Evolutionary conservation across 2,888 invertebrate genomes (phyloP).

Genomic region (Leucoma salicis): DNA sequence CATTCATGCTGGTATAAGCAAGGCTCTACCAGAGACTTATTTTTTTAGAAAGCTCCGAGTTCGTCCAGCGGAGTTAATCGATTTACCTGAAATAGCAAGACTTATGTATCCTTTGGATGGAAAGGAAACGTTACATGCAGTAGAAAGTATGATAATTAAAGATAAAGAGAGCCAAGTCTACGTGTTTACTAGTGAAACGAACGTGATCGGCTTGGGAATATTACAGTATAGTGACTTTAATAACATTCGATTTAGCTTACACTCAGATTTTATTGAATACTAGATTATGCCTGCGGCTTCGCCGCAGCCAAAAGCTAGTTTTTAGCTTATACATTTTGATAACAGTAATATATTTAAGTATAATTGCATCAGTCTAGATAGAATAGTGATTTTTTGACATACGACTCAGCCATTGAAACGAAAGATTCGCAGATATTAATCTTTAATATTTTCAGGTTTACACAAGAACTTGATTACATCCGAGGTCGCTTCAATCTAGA

Average conservation of each 20-base stretch:
- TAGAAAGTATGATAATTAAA: slow-evolving; percentile 51
- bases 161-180: slow-evolving; percentile 45
- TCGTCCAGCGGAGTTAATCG: slow-evolving; percentile 59
- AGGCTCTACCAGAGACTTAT: no score
- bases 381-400: no score
- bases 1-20: no score
- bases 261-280: no score
- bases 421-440: no score
- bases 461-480: slow-evolving; percentile 58
- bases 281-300: no score
- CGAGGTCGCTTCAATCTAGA: slow-evolving; percentile 57
- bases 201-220: slow-evolving; percentile 59
- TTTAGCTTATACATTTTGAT: no score
- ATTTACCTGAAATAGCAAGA: slow-evolving; percentile 58
- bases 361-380: no score
- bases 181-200: slow-evolving; percentile 54
- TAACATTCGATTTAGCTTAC: no score
- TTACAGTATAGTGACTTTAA: slow-evolving; percentile 72
- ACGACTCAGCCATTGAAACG: no score
- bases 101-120: slow-evolving; percentile 52
- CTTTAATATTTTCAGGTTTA: slow-evolving; percentile 41
- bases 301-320: no score
- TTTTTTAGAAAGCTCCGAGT: slow-evolving; percentile 63
- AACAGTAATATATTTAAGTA: no score
- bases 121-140: slow-evolving; percentile 53